Evolutionary conservation across 1,140 invertebrate genomes (phyloP).

Genomic region (Cryptotermes secundus): DNA sequence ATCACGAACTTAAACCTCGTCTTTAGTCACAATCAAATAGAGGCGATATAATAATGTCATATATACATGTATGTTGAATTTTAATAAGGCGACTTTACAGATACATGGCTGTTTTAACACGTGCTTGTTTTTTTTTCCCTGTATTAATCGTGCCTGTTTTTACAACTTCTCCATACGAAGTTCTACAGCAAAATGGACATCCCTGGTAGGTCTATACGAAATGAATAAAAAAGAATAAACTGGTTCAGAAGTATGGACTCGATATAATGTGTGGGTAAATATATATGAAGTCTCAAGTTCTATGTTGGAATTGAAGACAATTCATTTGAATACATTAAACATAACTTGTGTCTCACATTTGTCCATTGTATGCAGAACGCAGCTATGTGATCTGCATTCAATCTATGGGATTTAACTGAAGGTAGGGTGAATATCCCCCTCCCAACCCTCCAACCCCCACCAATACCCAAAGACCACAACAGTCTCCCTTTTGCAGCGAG

Average conservation of each 20-base stretch:
- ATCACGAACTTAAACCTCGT: no score
- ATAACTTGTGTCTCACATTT: constrained; percentile 12
- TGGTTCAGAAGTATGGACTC: neutral
- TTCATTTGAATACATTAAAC: constrained; percentile 16
- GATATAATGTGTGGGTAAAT: neutral
- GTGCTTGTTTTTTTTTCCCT: no score
- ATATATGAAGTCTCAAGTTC: neutral
- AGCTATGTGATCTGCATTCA: neutral
- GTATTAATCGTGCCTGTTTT: no score
- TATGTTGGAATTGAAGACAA: constrained; percentile 9
- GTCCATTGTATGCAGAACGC: constrained; percentile 6
- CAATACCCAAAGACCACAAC: neutral
- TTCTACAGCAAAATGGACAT: neutral
- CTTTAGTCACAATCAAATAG: no score
- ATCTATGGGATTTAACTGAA: neutral
- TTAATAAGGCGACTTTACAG: no score
- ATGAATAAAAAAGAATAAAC: neutral
- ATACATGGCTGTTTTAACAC: no score
- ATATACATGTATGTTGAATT: no score
- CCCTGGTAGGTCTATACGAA: neutral
- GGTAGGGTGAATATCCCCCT: neutral
- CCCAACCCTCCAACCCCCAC: neutral
- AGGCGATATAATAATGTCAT: no score
- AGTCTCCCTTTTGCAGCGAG: neutral
- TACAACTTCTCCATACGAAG: no score